Evolutionary conservation across 2,113 vertebrate species (phyloP), one percentile per base, ranked within the genome.

Genomic region (Sinocyclocheilus rhinocerous): DNA sequence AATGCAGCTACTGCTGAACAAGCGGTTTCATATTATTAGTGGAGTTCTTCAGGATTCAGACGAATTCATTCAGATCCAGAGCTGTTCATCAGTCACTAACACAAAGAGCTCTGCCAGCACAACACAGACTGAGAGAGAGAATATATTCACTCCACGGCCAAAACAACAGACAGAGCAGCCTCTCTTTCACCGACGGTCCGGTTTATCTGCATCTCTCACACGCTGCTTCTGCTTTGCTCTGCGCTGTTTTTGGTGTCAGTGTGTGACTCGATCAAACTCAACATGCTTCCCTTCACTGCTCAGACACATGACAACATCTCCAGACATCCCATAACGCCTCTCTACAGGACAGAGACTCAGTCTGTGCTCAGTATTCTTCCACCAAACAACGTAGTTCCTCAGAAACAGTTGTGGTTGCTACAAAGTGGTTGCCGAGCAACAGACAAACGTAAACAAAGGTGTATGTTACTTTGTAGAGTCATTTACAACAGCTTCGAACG

Each of bases 281-380:
- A 18, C 69, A 72, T 29, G 69, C 0, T 70, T 70, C 15, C 33
- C 9, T 72, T 72, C 33, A 72, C 69, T 12, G 33, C 39, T 48
- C 39, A 75, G 39, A 48, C 36, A 22, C 70, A 73, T n/a, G 36
- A 45, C 20, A 45, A 0, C 73, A 52, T 52, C n/a, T 50, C 13
- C 73, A 52, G 42, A 2, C n/a, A 6, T 69, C 81, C 86, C 63
- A 87, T 78, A 75, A 87, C 78, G 73, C 73, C 48, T 57, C 73
- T 11, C 29, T 77, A 33, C 80, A 82, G 26, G 24, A n/a, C n/a
- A 61, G 4, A 73, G 8, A 18, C 29, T 29, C 52, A 1, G 16
- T 18, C 52, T 18, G 52, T 55, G 52, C 1, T 55, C 55, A 26
- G 26, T 26, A 26, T 26, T 26, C 26, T 26, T 26, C 26, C 26